Base-by-base conservation (phyloP, 1,140 invertebrate genomes). In the Geopemphigus sp. region DNA sequence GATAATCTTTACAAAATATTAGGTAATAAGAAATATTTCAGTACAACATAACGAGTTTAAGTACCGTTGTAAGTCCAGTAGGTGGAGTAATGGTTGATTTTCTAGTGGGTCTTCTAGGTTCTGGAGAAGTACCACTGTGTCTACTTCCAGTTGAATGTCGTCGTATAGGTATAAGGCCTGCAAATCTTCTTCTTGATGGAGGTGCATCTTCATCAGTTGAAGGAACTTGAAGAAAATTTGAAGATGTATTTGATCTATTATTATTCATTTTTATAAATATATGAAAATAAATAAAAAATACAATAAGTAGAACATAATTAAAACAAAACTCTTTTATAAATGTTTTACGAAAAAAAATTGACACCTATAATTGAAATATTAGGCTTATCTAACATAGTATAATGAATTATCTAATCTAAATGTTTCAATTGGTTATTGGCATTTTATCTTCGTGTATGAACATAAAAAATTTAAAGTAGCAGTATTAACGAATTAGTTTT, bases 61-160 rank as follows among this genome's bases (percentile, higher is more conserved):
- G 14, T 50, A 78, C 74, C 74, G 56, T 45, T 63, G 24, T 78
- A 78, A 78, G 57, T 47, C 56, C 74, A 61, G 29, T 12, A 63
- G 74, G 74, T 78, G 74, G 39, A 47, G 22, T 78, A 61, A 78
- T 63, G 2, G 74, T 78, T 5, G 74, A 78, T 78, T 78, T 78
- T 47, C 74, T 78, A 50, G 74, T 78, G 12, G 74, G 74, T 26
- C 74, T 61, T 59, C 57, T 78, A 29, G 39, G 74, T 53, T 61
- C 39, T 61, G 56, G 22, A n/a, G 39, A 47, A 17, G 22, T 54
- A 78, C 54, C 4, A 63, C 22, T 29, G 63, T 47, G 74, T 78
- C 74, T 59, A 78, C 74, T 78, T 26, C 56, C 74, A 17, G 56
- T 78, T 2, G 74, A 78, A 78, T 78, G 74, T 26, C 74, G 53